A percentile compares a stretch with the other conserved stretches of the same genome.
Evolutionary conservation across 2,797 vertebrate species (phyloP).

Genomic region (Spinus olivaceus): DNA sequence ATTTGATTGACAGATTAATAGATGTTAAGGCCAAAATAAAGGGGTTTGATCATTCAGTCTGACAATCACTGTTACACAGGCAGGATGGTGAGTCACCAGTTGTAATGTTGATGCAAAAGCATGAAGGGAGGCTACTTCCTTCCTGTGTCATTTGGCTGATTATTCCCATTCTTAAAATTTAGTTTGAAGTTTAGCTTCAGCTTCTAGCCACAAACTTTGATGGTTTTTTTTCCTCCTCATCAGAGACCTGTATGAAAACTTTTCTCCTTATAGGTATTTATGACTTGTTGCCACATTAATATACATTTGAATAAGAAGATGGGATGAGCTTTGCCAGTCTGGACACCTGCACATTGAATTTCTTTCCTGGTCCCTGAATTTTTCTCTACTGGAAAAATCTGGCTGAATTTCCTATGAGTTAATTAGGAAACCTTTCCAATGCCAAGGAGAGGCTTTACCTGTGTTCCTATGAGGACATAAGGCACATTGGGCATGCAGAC

Average conservation of each 20-base stretch:
- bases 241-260: not conserved
- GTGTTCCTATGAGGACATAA: constrained; percentile 87
- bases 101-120: not conserved
- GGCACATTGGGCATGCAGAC: constrained; percentile 87
- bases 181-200: not conserved
- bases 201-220: not conserved
- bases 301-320: not conserved
- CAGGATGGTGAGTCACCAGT: not conserved
- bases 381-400: not conserved
- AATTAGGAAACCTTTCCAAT: not conserved
- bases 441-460: constrained; percentile 62
- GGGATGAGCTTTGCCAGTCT: not conserved
- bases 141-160: not conserved
- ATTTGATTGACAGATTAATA: not conserved
- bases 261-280: not conserved
- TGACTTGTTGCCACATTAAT: not conserved
- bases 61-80: not conserved
- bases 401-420: not conserved
- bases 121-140: not conserved
- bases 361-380: not conserved
- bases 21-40: not conserved
- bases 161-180: not conserved
- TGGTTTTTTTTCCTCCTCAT: accelerated
- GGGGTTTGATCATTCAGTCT: not conserved
- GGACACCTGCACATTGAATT: not conserved